Evolutionary conservation across 2,113 vertebrate species (phyloP).

Genomic region (Synchiropus splendidus): DNA sequence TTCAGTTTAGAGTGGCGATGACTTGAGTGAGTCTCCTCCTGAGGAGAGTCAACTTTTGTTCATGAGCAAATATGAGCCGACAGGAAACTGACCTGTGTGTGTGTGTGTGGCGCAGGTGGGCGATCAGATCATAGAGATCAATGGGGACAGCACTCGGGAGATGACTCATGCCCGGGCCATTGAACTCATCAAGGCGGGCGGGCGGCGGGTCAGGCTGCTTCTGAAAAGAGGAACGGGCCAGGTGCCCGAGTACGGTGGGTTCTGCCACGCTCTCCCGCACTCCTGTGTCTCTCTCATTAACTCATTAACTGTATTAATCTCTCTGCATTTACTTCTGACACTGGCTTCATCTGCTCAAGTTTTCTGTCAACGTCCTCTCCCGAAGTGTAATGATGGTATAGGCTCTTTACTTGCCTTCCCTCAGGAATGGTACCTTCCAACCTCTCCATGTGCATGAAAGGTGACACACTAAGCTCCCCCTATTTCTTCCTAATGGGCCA

Average conservation of each 20-base stretch:
- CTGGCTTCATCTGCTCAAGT: constrained; percentile 2
- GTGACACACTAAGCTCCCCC: constrained; percentile 99
- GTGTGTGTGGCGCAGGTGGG: constrained; percentile 74
- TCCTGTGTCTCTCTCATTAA: background rate
- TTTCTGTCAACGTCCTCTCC: background rate
- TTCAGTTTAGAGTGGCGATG: too few relatives aligned
- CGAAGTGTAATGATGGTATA: constrained; percentile 93
- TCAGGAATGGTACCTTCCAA: constrained; percentile 99
- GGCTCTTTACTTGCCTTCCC: constrained; percentile 97
- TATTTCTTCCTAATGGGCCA: constrained; percentile 99
- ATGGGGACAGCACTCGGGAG: constrained; percentile 97
- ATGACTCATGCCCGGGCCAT: constrained; percentile 97
- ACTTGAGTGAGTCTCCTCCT: too few relatives aligned
- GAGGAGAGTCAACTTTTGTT: too few relatives aligned
- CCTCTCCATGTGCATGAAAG: constrained; percentile 99
- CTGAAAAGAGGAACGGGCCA: constrained; percentile 94
- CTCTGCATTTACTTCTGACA: constrained; percentile 1
- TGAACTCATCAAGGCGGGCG: constrained; percentile 96
- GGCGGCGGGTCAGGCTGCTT: constrained; percentile 85
- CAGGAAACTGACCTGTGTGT: too few relatives aligned
- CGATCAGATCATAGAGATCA: constrained; percentile 99
- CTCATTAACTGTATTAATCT: background rate
- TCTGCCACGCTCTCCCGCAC: constrained; percentile 8
- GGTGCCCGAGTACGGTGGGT: constrained; percentile 97
- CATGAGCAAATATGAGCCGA: too few relatives aligned